Conservation (phyloP, 1,140 invertebrate genomes). For the Schlechtendalia chinensis region DNA sequence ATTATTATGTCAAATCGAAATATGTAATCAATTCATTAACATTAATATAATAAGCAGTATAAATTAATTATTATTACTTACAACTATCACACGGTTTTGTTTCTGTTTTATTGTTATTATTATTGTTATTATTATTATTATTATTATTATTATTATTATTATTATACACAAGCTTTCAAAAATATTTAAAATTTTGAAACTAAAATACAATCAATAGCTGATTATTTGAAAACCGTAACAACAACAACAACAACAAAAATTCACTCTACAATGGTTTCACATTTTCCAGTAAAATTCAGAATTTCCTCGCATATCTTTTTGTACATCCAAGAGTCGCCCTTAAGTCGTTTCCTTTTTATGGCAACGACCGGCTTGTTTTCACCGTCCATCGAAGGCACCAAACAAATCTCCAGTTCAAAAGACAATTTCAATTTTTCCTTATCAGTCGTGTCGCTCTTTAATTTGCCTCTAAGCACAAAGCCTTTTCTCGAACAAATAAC, state of each 20-base stretch:
- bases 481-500: slow-evolving; percentile 70
- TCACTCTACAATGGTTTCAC: slow-evolving; percentile 40
- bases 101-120: too few relatives aligned
- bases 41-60: neutral
- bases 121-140: too few relatives aligned
- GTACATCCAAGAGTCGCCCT: slow-evolving; percentile 82
- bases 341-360: slow-evolving; percentile 73
- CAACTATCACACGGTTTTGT: slow-evolving; percentile 13
- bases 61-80: neutral
- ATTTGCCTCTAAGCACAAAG: slow-evolving; percentile 63
- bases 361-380: slow-evolving; percentile 60
- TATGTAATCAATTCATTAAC: slow-evolving; percentile 11
- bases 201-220: slow-evolving; percentile 17
- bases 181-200: slow-evolving; percentile 6
- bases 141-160: too few relatives aligned
- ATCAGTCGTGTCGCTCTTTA: slow-evolving; percentile 53
- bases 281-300: slow-evolving; percentile 56
- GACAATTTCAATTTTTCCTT: slow-evolving; percentile 58
- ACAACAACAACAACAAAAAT: slow-evolving; percentile 2
- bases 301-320: slow-evolving; percentile 84
- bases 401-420: slow-evolving; percentile 81
- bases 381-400: slow-evolving; percentile 57
- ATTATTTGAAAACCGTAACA: too few relatives aligned
- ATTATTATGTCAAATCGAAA: slow-evolving; percentile 22
- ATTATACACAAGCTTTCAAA: neutral